These are phyloP conservation scores for Apis dorsata DNA, from an alignment of 1,140 invertebrate genomes.

Conservation along the genomic window DNA sequence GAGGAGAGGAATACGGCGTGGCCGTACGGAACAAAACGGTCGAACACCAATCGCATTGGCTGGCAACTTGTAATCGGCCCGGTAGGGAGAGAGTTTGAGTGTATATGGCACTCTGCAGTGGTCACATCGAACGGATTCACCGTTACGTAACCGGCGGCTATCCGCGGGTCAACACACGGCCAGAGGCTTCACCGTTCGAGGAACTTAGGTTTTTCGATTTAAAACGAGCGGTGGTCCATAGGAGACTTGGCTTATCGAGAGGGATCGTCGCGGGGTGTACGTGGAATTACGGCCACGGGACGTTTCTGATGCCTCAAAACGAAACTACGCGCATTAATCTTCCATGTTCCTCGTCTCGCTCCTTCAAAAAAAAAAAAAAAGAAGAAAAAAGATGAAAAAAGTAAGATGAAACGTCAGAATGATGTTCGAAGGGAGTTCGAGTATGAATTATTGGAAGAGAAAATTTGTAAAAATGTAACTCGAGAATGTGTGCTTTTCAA, in stretches of 20 bases:
- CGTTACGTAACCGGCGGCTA: conserved; percentile 73
- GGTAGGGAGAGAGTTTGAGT: conserved; percentile 55
- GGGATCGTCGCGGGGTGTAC: conserved; percentile 13
- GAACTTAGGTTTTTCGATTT: conserved; percentile 63
- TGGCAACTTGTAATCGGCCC: conserved; percentile 60
- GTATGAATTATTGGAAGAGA: too few relatives aligned
- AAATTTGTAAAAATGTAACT: background rate
- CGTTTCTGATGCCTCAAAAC: too few relatives aligned
- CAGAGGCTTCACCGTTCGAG: conserved; percentile 56
- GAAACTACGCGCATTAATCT: too few relatives aligned
- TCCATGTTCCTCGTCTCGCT: too few relatives aligned
- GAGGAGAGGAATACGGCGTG: conserved; percentile 47
- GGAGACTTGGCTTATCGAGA: conserved; percentile 31
- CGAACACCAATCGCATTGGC: conserved; percentile 56
- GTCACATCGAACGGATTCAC: conserved; percentile 68
- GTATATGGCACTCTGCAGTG: conserved; percentile 65
- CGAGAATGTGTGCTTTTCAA: too few relatives aligned
- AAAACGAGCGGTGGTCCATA: conserved; percentile 59
- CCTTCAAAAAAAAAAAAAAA: too few relatives aligned
- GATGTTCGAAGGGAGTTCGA: background rate
- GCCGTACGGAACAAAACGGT: conserved; percentile 42
- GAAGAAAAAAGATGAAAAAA: too few relatives aligned
- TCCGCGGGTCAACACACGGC: conserved; percentile 62
- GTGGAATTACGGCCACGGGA: background rate
- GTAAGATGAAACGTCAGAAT: background rate